phyloP scores from a whole-genome alignment of 2,888 invertebrate species.

The Synanthedon tipuliformis region DNA sequence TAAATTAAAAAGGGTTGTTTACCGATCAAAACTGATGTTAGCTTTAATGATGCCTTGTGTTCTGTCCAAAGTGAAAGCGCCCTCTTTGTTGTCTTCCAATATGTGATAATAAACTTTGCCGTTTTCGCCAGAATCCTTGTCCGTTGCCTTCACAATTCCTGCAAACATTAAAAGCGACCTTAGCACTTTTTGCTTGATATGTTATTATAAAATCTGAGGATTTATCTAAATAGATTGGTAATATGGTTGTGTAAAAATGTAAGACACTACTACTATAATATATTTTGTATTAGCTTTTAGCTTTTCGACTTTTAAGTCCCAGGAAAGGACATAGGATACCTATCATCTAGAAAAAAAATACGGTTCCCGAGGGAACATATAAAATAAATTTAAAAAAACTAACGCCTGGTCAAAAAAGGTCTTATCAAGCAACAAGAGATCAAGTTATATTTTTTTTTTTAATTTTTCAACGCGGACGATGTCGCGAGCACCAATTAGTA shows the following conservation, averaged over 20 bases:
- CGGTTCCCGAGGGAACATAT: no score
- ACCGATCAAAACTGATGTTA: constrained; percentile 82
- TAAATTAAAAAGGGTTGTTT: constrained; percentile 4
- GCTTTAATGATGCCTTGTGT: constrained; percentile 84
- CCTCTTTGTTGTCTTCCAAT: constrained; percentile 80
- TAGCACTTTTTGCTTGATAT: not conserved
- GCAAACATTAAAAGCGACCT: constrained; percentile 8
- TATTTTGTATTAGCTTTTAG: not conserved
- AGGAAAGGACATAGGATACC: no score
- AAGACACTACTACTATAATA: not conserved
- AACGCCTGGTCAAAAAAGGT: no score
- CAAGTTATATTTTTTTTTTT: no score
- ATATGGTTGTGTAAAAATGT: not conserved
- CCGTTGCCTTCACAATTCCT: constrained; percentile 79
- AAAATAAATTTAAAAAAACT: no score
- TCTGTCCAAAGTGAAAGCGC: constrained; percentile 82
- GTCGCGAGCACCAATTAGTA: no score
- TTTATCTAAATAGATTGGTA: not conserved
- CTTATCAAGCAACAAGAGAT: no score
- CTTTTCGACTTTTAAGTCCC: not conserved
- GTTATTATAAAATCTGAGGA: no score
- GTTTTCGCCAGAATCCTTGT: constrained; percentile 83
- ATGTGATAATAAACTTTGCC: constrained; percentile 88
- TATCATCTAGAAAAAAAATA: no score
- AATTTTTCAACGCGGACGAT: no score